These are phyloP conservation scores for Hermaeophaga mercurialis DNA, from an alignment of 2,888 invertebrate species.

Conservation along the genomic window DNA sequence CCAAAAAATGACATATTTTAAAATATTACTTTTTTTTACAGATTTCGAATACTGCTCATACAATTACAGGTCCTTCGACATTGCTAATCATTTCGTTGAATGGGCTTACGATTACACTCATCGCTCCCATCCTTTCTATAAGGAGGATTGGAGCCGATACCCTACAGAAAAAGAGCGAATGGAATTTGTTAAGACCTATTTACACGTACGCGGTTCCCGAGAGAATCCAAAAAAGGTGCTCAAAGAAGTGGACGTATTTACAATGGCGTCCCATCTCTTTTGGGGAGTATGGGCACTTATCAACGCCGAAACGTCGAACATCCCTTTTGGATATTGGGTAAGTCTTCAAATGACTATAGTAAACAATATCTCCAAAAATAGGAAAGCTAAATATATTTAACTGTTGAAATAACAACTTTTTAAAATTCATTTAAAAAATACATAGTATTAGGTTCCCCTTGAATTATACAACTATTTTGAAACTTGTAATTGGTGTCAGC, in stretches of 20 bases:
- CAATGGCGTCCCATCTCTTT: slow-evolving; percentile 87
- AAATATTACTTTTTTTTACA: slow-evolving; percentile 40
- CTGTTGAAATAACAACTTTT: no score
- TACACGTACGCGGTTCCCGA: slow-evolving; percentile 53
- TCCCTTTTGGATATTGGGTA: slow-evolving; percentile 95
- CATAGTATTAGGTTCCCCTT: no score
- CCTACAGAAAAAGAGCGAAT: slow-evolving; percentile 79
- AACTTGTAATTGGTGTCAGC: no score
- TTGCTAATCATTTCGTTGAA: slow-evolving; percentile 94
- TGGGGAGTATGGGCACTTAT: slow-evolving; percentile 94
- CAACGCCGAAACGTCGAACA: slow-evolving; percentile 84
- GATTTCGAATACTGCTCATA: slow-evolving; percentile 97
- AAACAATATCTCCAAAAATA: no score
- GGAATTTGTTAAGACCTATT: slow-evolving; percentile 64
- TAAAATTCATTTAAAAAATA: no score
- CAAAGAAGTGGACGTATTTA: slow-evolving; percentile 81
- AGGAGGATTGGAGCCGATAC: slow-evolving; percentile 68
- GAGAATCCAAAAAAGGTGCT: slow-evolving; percentile 51
- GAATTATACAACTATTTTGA: no score
- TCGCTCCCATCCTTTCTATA: slow-evolving; percentile 77
- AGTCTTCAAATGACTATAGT: no score
- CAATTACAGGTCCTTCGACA: slow-evolving; percentile 90
- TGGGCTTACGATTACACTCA: slow-evolving; percentile 90
- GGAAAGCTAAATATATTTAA: no score
- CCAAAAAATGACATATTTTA: no score